Evolutionary conservation across 2,113 vertebrate genomes (phyloP), one percentile per base, ranked within the genome.

Genomic region (Tupaia tana): DNA sequence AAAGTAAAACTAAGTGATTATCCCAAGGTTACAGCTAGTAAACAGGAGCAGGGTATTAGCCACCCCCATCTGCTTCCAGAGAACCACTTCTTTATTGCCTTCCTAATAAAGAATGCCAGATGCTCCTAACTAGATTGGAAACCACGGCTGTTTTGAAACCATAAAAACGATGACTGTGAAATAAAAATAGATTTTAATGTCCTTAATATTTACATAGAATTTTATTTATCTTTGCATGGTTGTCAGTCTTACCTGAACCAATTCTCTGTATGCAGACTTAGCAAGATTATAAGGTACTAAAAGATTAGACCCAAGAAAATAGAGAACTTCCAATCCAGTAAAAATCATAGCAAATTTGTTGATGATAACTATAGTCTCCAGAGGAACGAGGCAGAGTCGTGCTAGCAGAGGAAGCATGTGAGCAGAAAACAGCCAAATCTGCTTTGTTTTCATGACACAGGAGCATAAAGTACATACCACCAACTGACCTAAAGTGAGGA

Each of bases 301-400:
- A 85, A 99, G 99, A 96, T 99, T 99, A 1, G 99, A 99, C 0
- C 99, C 99, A 97, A 99, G 98, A 98, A 99, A 99, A 98, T 99
- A 99, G 77, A 99, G 99, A 96, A 99, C 99, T 98, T 99, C 99
- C 91, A 99, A 98, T 78, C 99, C 99, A 14, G 99, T 99, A 98
- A 99, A 99, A 98, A 99, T 99, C 99, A 99, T 99, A 93, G 99
- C 99, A 96, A 99, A 99, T 97, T 99, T 99, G 98, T 99, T 99
- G 99, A 99, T 99, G 98, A 99, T 97, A 82, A 99, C 99, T 3
- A 99, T 99, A 71, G 99, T 99, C 98, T 99, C 99, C 95, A 99
- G 96, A 18, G 99, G 99, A 80, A 99, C 99, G 24, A 99, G 99
- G 98, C 99, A 99, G 91, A 99, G 99, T 2, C 99, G 98, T 59